A percentile compares a stretch with the other conserved stretches of the same genome.
Conservation (phyloP, 2,113 vertebrate genomes). For the Elgaria multicarinata region DNA sequence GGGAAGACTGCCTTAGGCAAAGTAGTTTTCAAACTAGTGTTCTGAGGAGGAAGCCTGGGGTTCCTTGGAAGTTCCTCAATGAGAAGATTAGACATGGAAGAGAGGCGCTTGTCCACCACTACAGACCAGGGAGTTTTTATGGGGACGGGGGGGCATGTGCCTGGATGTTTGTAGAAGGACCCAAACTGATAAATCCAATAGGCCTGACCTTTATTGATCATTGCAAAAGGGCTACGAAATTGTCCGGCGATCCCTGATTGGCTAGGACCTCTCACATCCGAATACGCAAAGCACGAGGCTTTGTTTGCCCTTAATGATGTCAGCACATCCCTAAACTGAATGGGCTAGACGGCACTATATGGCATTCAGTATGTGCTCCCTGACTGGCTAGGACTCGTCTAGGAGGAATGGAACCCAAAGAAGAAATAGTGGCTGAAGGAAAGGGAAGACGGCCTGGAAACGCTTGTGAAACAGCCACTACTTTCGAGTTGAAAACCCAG, state of each 20-base stretch:
- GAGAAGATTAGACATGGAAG: neutral
- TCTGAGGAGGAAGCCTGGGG: neutral
- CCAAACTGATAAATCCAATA: neutral
- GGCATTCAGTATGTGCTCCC: neutral
- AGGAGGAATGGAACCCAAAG: neutral
- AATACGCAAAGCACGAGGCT: neutral
- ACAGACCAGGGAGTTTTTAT: neutral
- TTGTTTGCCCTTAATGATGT: neutral
- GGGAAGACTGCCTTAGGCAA: neutral
- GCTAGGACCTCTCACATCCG: neutral
- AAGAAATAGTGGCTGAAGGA: neutral
- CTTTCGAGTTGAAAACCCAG: neutral
- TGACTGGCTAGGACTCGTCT: neutral
- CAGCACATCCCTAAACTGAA: too few relatives aligned
- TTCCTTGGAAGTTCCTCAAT: neutral
- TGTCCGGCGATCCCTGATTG: neutral
- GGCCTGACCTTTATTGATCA: neutral
- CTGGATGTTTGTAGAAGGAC: neutral
- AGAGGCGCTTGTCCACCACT: neutral
- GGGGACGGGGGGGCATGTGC: neutral
- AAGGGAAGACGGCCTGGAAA: neutral
- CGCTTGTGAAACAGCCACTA: neutral
- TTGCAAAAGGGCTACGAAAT: neutral
- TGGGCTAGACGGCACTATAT: neutral
- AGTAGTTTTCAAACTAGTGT: neutral